Evolutionary conservation across 2,888 invertebrate genomes (phyloP).

Genomic region (Lysandra coridon): DNA sequence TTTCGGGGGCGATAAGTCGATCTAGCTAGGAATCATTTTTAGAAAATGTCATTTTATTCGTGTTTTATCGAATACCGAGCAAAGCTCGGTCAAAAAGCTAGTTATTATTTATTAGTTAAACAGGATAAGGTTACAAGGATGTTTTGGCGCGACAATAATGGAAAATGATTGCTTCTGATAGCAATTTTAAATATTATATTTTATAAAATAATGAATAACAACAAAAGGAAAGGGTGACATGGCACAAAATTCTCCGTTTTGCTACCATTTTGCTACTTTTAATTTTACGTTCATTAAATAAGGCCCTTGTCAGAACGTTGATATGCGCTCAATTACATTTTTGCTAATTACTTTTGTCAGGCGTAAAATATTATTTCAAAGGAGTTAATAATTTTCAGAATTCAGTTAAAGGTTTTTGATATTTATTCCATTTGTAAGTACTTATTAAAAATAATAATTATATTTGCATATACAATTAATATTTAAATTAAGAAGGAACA

Average conservation of each 20-base stretch:
- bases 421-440: too few species aligned
- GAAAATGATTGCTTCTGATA: not conserved
- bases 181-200: not conserved
- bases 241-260: not conserved
- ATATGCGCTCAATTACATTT: not conserved
- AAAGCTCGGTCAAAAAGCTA: too few species aligned
- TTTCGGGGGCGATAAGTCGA: too few species aligned
- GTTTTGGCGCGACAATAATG: not conserved
- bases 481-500: too few species aligned
- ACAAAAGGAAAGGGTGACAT: not conserved
- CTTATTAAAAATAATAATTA: too few species aligned
- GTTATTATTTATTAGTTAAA: too few species aligned
- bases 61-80: too few species aligned
- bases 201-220: not conserved
- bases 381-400: not conserved
- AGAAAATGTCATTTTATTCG: too few species aligned
- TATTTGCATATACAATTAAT: too few species aligned
- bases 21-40: too few species aligned
- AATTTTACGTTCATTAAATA: not conserved
- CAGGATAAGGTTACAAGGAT: too few species aligned
- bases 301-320: not conserved
- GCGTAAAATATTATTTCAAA: not conserved
- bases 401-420: too few species aligned
- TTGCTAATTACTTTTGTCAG: conserved; percentile 20
- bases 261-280: not conserved